These are phyloP conservation scores for Anguilla obscura DNA, from an alignment of 2,797 vertebrate genomes.

Conservation along the genomic window DNA sequence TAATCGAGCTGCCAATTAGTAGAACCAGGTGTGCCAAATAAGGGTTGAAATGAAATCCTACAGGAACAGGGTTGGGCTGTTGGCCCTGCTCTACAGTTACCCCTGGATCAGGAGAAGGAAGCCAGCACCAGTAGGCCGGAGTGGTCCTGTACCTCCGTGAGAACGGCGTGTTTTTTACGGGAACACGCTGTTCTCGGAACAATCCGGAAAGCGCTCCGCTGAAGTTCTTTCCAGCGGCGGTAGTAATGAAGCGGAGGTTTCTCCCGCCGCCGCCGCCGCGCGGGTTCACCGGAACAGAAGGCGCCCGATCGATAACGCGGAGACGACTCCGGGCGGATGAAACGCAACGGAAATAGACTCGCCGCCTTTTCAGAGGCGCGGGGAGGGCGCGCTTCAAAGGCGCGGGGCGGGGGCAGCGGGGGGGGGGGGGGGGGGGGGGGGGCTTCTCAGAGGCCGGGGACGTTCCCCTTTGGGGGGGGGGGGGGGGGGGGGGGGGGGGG, in stretches of 20 bases:
- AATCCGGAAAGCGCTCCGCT: not conserved
- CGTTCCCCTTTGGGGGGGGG: conserved; percentile 54
- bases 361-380: conserved; percentile 71
- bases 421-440: conserved; percentile 57
- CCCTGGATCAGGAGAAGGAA: not conserved
- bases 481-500: conserved; percentile 56
- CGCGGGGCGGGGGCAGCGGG: conserved; percentile 59
- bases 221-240: not conserved
- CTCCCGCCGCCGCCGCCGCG: conserved; percentile 32
- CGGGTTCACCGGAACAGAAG: conserved; percentile 73
- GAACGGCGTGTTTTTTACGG: not conserved
- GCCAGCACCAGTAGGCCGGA: not conserved
- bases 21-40: no score
- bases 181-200: not conserved
- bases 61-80: no score
- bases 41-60: no score
- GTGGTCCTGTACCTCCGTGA: not conserved
- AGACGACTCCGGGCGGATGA: conserved; percentile 69
- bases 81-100: not conserved
- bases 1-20: no score
- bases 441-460: conserved; percentile 18
- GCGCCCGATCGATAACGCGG: conserved; percentile 71
- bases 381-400: conserved; percentile 74
- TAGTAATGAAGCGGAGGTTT: conserved; percentile 59
- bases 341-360: conserved; percentile 77